Evolutionary conservation across 2,888 invertebrate genomes (phyloP).

Genomic region (Volucella inanis): DNA sequence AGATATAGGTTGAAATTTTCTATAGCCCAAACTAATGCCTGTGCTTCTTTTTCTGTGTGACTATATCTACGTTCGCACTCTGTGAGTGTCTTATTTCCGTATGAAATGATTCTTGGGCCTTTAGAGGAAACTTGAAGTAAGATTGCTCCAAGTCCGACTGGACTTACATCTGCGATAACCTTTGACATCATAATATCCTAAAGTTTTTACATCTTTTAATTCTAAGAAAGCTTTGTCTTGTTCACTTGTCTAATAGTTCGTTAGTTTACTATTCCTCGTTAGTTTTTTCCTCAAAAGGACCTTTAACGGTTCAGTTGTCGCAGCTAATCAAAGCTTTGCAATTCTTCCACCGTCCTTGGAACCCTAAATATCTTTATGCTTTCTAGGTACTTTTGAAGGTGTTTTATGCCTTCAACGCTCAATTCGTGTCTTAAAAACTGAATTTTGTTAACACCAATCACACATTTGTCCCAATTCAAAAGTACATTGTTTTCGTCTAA

Average conservation of each 20-base stretch:
- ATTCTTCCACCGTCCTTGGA: slow-evolving; percentile 45
- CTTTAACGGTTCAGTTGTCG: no score
- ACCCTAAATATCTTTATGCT: slow-evolving; percentile 27
- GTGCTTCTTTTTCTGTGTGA: no score
- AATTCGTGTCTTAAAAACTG: slow-evolving; percentile 78
- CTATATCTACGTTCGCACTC: no score
- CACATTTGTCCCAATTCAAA: slow-evolving; percentile 32
- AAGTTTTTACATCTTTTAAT: slow-evolving; percentile 42
- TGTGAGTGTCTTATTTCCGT: no score
- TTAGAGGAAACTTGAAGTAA: slow-evolving; percentile 77
- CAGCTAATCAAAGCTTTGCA: slow-evolving; percentile 58
- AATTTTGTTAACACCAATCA: slow-evolving; percentile 58
- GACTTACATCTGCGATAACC: slow-evolving; percentile 79
- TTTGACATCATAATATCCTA: slow-evolving; percentile 77
- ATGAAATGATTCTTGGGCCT: slow-evolving; percentile 76
- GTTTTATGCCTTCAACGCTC: slow-evolving; percentile 76
- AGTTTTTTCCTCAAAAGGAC: no score
- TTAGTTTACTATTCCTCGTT: slow-evolving; percentile 32
- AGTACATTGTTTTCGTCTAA: slow-evolving; percentile 34
- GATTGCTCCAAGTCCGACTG: slow-evolving; percentile 78
- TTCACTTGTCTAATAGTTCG: slow-evolving; percentile 16
- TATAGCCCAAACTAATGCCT: no score
- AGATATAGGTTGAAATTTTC: no score
- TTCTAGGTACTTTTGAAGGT: no score
- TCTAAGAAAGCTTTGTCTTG: slow-evolving; percentile 31